Evolutionary conservation across 2,797 vertebrate genomes (phyloP).

Genomic region (Galagoides demidoff): DNA sequence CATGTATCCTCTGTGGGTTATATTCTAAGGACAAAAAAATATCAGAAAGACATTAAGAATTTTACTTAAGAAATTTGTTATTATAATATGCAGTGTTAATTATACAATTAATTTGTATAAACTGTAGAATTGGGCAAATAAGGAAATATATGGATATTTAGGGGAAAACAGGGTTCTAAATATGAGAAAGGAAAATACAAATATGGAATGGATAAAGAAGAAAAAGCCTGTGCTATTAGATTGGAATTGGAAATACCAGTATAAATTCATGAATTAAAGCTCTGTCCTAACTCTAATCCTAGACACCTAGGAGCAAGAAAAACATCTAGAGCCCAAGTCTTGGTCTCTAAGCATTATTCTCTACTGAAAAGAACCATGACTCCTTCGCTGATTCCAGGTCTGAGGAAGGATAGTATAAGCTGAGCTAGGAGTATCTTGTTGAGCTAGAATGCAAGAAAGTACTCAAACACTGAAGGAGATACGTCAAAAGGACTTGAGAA

Average conservation of each 20-base stretch:
- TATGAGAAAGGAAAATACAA: not conserved
- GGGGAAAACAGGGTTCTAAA: not conserved
- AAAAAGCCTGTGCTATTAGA: not conserved
- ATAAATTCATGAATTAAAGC: not conserved
- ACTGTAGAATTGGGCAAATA: not conserved
- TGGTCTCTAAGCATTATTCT: not conserved
- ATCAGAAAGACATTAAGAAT: not conserved
- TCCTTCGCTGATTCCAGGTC: not conserved
- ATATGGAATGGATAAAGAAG: not conserved
- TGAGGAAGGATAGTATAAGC: not conserved
- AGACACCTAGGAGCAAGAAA: not conserved
- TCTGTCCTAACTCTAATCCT: not conserved
- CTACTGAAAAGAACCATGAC: not conserved
- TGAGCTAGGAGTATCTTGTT: not conserved
- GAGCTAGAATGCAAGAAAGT: not conserved
- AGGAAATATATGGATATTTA: not conserved
- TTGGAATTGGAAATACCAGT: not conserved
- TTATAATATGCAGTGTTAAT: not conserved
- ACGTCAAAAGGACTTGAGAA: not conserved
- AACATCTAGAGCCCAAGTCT: not conserved
- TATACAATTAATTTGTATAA: not conserved
- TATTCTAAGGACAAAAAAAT: slow-evolving; percentile 4
- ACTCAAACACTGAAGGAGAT: not conserved
- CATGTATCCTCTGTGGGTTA: not conserved
- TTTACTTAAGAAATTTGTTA: not conserved